Base-by-base conservation (phyloP, 2,113 vertebrate species). In the Heloderma charlesbogerti region DNA sequence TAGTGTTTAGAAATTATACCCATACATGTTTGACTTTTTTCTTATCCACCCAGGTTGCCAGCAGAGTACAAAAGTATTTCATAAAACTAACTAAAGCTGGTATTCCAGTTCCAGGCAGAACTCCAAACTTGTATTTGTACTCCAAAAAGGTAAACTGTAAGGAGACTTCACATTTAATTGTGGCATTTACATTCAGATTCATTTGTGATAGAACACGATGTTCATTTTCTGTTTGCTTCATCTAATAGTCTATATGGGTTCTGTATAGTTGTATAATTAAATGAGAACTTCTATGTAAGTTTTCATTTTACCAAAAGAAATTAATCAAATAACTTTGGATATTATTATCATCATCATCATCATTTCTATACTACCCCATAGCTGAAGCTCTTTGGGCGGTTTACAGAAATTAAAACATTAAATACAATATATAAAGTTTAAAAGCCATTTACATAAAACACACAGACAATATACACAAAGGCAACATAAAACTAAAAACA, bases 1-100 rank as follows among this genome's bases (percentile, higher is more conserved):
- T 37, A 27, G 9, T 72, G 45, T 94, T 92, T 51, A 78, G 74
- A 88, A 72, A 66, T 94, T 82, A 67, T 25, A 5, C 4, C 86
- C 90, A 89, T 93, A 88, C 34, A 79, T 1, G 0, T 54, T 94
- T 34, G 18, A 3, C 4, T 43, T 51, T 95, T 4, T 93, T 95
- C 95, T 88, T 94, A 85, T 40, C 27, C 51, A 3, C 80, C 45
- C 95, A 99, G 99, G 99, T 99, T 94, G 99, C 99, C 94, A 99
- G 99, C 95, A 97, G 99, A 92, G 99, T 99, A 88, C 99, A 99
- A 94, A 99, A 99, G 96, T 99, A 99, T 96, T 99, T 99, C 97
- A 99, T 99, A 98, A 99, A 99, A 97, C 97, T 99, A 96, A 99
- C 99, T 91, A 99, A 99, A 97, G 99, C 99, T 95, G 99, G 99